Base-by-base conservation (phyloP, 2,888 invertebrate species). In the Pammene aurita region DNA sequence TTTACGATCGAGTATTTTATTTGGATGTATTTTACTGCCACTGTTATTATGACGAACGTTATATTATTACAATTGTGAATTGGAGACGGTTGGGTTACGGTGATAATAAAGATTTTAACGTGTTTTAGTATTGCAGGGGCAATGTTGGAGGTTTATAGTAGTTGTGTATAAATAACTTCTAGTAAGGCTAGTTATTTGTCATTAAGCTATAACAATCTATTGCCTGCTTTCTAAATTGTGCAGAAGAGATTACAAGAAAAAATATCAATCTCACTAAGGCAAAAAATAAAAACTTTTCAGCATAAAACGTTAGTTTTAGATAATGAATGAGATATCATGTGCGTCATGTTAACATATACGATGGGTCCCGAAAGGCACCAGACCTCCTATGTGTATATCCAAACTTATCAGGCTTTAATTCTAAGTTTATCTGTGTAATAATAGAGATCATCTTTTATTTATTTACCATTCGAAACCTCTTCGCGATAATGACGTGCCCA, bases 1-100 rank as follows among this genome's bases (percentile, higher is more conserved):
- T 90, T 91, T 90, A 91, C 87, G 88, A 89, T 80, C 87, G 83
- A 82, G 84, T 84, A 86, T 90, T 89, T 89, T 90, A 90, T 90
- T 89, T 84, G 84, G 81, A 86, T 76, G 83, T 87, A 89, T 88
- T 91, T 91, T 89, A 90, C 85, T 85, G 85, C 88, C 88, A 87
- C 85, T 81, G 84, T 87, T 87, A 83, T 89, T 90, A 89, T 90
- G 90, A 90, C 85, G 89, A 85, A 90, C 88, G 88, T 82, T 87
- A 84, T 87, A 69, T 70, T 65, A 72, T 71, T 66, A 70, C 63
- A 70, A 72, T 67, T 64, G 61, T 57, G 60, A 58, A 65, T 84
- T 81, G 81, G 84, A 84, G 82, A 82, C 78, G 82, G 74, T 79
- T 73, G 66, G 77, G 74, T 78, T 57, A 65, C 65, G 26, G 54